phyloP scores from a whole-genome alignment of 2,797 vertebrate genomes.

The Manis pentadactyla region DNA sequence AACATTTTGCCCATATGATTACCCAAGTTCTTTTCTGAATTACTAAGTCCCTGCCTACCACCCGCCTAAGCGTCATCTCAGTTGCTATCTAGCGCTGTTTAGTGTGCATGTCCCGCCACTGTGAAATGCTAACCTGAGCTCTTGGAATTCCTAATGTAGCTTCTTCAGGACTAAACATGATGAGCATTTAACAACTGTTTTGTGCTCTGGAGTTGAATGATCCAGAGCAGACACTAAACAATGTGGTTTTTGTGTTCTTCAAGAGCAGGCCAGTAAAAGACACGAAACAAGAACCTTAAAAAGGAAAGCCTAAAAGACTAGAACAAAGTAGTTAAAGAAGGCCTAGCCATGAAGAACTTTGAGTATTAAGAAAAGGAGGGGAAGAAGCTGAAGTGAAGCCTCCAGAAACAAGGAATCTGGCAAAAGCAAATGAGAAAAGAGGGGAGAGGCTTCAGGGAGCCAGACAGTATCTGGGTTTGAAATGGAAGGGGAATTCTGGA shows the following conservation, averaged over 20 bases:
- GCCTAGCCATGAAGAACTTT: conserved; percentile 28
- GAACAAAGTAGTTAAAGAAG: conserved; percentile 49
- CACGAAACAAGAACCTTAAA: conserved; percentile 15
- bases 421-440: conserved; percentile 46
- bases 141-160: neutral
- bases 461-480: conserved; percentile 35
- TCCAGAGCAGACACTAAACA: conserved; percentile 45
- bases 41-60: neutral
- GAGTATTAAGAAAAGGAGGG: neutral
- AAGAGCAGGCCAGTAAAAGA: conserved; percentile 60
- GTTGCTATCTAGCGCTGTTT: neutral
- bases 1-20: neutral
- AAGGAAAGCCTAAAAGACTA: conserved; percentile 33
- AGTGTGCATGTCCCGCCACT: neutral
- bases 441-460: neutral
- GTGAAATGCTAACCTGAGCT: neutral
- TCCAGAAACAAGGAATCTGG: conserved; percentile 64
- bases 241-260: conserved; percentile 59
- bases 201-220: conserved; percentile 43
- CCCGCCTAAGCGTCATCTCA: neutral
- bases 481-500: conserved; percentile 67
- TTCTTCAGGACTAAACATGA: conserved; percentile 20
- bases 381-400: conserved; percentile 41
- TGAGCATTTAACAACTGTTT: conserved; percentile 19
- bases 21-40: neutral